Percentiles rank a stretch among this genome's conserved stretches.
These are phyloP conservation scores for Hanleya hanleyi DNA, from an alignment of 2,888 invertebrate species.

Conservation along the genomic window DNA sequence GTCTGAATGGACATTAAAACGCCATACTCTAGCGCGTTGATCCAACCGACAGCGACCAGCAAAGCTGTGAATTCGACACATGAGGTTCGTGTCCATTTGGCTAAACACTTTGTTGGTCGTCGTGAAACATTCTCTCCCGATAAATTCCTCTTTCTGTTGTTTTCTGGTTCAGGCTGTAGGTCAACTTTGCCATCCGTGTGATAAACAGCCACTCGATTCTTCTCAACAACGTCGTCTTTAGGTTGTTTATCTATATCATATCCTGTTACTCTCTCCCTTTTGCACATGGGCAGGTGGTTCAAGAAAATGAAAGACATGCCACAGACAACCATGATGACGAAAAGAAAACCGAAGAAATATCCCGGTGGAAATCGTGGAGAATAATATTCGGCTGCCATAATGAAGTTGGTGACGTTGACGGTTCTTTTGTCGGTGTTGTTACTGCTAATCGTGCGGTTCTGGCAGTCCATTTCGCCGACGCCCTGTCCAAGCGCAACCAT, in stretches of 20 bases:
- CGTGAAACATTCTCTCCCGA: too few species aligned
- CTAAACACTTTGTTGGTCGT: too few species aligned
- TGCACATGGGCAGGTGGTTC: constrained; percentile 72
- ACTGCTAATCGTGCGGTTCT: constrained; percentile 37
- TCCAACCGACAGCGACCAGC: constrained; percentile 72
- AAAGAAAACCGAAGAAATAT: constrained; percentile 81
- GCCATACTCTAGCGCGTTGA: constrained; percentile 85
- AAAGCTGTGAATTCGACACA: constrained; percentile 48
- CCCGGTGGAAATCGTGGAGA: constrained; percentile 80
- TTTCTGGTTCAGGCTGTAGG: background rate
- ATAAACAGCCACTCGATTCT: background rate
- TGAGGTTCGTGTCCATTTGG: too few species aligned
- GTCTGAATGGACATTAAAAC: constrained; percentile 86
- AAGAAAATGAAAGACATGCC: constrained; percentile 80
- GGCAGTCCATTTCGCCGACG: constrained; percentile 75
- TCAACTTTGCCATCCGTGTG: background rate
- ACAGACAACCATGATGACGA: constrained; percentile 79
- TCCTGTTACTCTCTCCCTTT: constrained; percentile 39
- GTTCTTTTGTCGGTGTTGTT: constrained; percentile 73
- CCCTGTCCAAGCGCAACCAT: constrained; percentile 88
- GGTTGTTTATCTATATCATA: too few species aligned
- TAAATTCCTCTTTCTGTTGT: too few species aligned
- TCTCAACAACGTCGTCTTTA: background rate
- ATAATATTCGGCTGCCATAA: constrained; percentile 57
- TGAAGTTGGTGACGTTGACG: constrained; percentile 27